Evolutionary conservation across 2,797 vertebrate genomes (phyloP).

Genomic region (Paguma larvata): DNA sequence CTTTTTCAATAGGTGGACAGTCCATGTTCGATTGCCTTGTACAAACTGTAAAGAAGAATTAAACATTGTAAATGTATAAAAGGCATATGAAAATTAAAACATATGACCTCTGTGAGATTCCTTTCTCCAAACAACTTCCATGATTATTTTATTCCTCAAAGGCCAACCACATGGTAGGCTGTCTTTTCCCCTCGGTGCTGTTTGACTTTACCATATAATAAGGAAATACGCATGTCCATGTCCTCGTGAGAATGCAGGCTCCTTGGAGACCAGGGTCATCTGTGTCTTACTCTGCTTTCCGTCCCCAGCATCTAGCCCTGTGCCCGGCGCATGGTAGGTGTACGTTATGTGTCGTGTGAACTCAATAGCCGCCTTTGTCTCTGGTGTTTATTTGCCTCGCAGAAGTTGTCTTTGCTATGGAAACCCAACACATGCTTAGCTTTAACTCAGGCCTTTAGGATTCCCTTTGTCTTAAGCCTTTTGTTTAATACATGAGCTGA

Average conservation of each 20-base stretch:
- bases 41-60: neutral
- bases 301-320: neutral
- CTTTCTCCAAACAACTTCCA: neutral
- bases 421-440: conserved; percentile 71
- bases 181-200: neutral
- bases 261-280: neutral
- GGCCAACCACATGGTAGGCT: neutral
- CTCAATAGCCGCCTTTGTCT: conserved; percentile 30
- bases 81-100: neutral
- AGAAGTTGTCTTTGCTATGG: conserved; percentile 69
- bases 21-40: neutral
- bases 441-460: conserved; percentile 72
- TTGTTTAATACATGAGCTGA: conserved; percentile 80
- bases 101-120: neutral
- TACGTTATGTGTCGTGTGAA: neutral
- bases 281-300: neutral
- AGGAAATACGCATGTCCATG: neutral
- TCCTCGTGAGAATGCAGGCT: neutral
- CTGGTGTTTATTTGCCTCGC: conserved; percentile 15
- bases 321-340: neutral
- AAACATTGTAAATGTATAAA: neutral
- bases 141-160: neutral
- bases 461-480: conserved; percentile 76
- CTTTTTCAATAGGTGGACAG: neutral
- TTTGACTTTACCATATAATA: neutral